These are phyloP conservation scores for Acleris sparsana DNA, from an alignment of 2,888 invertebrate genomes.

Conservation along the genomic window DNA sequence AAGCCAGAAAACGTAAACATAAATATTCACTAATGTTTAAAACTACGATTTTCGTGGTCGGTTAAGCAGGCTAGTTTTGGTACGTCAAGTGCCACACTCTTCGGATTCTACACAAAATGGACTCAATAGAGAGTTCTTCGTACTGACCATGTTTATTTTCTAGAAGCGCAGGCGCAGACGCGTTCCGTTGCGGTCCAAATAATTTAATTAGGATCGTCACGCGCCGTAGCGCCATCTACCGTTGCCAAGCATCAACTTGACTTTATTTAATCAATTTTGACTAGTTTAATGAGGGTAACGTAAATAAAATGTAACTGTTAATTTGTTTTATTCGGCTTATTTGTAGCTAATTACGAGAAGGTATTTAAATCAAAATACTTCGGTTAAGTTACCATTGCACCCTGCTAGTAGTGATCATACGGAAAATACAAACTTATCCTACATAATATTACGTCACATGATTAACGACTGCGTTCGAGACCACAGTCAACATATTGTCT, in stretches of 20 bases:
- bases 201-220: conserved; percentile 82
- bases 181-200: conserved; percentile 73
- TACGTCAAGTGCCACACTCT: too few relatives aligned
- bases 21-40: conserved; percentile 26
- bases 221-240: conserved; percentile 64
- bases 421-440: too few relatives aligned
- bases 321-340: neutral
- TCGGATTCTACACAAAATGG: conserved; percentile 22
- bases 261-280: conserved; percentile 59
- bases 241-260: conserved; percentile 67
- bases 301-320: conserved; percentile 1
- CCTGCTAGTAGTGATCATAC: too few relatives aligned
- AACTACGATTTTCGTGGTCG: conserved; percentile 39
- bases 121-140: too few relatives aligned
- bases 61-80: conserved; percentile 51
- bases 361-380: neutral
- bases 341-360: neutral
- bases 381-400: too few relatives aligned
- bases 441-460: too few relatives aligned
- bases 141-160: neutral
- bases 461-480: too few relatives aligned
- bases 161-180: conserved; percentile 54
- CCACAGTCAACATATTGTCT: too few relatives aligned
- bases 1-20: conserved; percentile 1
- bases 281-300: conserved; percentile 47